phyloP scores from a whole-genome alignment of 2,888 invertebrate genomes.

The Ophion obscuratus region DNA sequence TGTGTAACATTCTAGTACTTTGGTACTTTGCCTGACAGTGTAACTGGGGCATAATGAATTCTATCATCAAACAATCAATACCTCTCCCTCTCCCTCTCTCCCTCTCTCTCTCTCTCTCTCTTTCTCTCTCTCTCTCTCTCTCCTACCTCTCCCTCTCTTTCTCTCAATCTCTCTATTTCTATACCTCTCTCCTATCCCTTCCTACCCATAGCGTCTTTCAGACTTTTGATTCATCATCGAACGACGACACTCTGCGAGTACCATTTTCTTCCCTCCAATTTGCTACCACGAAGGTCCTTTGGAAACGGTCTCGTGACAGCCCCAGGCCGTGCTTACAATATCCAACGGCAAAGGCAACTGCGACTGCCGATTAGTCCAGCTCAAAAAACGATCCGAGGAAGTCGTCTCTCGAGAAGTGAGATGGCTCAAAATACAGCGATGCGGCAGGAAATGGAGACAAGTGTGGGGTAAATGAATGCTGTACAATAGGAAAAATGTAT shows the following conservation, averaged over 20 bases:
- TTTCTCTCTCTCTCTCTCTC: too few species aligned
- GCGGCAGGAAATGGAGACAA: too few species aligned
- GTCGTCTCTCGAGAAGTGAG: neutral
- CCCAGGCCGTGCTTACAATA: slow-evolving; percentile 22
- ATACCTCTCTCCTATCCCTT: neutral
- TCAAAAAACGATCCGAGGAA: slow-evolving; percentile 5
- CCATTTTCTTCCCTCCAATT: neutral
- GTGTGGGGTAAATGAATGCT: too few species aligned
- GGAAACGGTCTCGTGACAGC: slow-evolving; percentile 15
- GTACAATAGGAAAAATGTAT: too few species aligned
- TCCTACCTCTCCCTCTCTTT: neutral
- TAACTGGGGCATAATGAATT: too few species aligned
- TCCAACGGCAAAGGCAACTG: neutral
- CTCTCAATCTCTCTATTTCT: neutral
- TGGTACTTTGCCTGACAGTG: too few species aligned
- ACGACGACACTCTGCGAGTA: neutral
- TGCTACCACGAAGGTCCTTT: neutral
- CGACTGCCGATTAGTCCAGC: slow-evolving; percentile 17
- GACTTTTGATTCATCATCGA: neutral
- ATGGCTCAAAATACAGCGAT: too few species aligned
- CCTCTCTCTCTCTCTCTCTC: neutral
- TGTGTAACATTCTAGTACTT: too few species aligned
- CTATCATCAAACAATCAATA: neutral
- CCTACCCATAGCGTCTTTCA: neutral
- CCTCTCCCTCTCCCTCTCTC: too few species aligned